phyloP scores from a whole-genome alignment of 2,113 vertebrate genomes.

The Noturus placidus region DNA sequence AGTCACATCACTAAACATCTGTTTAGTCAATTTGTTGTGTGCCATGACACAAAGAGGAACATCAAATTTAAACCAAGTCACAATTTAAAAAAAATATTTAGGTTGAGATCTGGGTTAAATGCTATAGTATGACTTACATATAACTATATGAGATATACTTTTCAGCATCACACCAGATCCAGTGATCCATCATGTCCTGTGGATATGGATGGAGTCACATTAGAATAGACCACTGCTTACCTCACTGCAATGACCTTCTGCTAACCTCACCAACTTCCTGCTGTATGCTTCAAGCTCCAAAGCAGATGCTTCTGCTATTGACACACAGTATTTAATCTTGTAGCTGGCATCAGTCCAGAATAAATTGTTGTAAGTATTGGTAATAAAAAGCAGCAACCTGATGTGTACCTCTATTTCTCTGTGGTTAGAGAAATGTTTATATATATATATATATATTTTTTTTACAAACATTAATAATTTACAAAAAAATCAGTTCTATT shows the following conservation, averaged over 20 bases:
- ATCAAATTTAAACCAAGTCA: too few species aligned
- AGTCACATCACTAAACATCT: too few species aligned
- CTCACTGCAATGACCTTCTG: slow-evolving; percentile 34
- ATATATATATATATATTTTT: too few species aligned
- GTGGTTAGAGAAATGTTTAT: not conserved
- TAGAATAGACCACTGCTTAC: not conserved
- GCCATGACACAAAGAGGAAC: too few species aligned
- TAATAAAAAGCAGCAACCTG: not conserved
- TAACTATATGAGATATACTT: not conserved
- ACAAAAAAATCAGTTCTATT: not conserved
- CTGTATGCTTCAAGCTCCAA: slow-evolving; percentile 26
- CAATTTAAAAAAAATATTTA: too few species aligned
- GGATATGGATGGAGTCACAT: not conserved
- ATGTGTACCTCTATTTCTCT: not conserved
- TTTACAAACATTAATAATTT: not conserved
- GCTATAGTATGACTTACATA: not conserved
- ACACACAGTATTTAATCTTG: slow-evolving; percentile 25
- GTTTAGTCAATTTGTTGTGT: too few species aligned
- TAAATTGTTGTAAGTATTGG: slow-evolving; percentile 10
- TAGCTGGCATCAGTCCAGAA: slow-evolving; percentile 35
- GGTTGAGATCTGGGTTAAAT: too few species aligned
- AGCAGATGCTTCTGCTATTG: slow-evolving; percentile 30
- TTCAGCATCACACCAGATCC: not conserved
- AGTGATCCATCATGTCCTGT: not conserved
- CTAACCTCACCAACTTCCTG: slow-evolving; percentile 50